Base-by-base conservation (phyloP, 23 tunicate genomes). In the Halocynthia aurantium region DNA sequence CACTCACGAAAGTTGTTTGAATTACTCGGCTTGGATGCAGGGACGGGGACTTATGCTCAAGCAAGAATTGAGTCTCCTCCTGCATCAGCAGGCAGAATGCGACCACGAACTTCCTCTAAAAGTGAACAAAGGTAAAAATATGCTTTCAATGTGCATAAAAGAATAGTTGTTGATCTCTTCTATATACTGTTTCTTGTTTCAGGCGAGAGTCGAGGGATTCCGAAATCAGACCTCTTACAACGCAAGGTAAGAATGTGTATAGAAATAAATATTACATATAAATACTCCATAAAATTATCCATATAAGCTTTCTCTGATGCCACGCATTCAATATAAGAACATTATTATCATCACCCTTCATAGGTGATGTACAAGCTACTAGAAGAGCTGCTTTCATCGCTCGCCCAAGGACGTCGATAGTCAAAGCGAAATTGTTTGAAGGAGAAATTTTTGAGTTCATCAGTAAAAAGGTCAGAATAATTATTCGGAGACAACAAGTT, bases 321-420 rank as follows among this genome's bases (percentile, higher is more conserved):
- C 44, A 31, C 44, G 44, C 44, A 31, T 31, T 31, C 44, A 31
- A 31, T 31, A 31, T 31, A 31, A 31, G 1, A 31, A 31, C 44
- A 31, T 0, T 31, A 31, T 31, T 31, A 31, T 31, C 44, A 0
- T 31, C n/a, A n/a, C 44, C 44, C 44, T 31, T 31, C 44, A 31
- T 31, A 31, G 44, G 44, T 31, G 44, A 31, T 31, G 44, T 31
- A 31, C 44, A 31, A 31, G 44, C 44, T 31, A 1, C 55, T 0
- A 50, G 22, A 54, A 74, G 78, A 54, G 17, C 63, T 51, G 44
- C 64, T 10, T 51, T 62, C 11, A 53, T 70, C 8, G 52, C 53
- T 19, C 84, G 96, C 12, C 89, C 96, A 6, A 76, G 76, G 57
- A 89, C 97, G 6, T 85, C 86, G 6, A 20, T 85, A 44, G 90